Evolutionary conservation across 2,113 vertebrate genomes (phyloP).

Genomic region (Marmota monax): DNA sequence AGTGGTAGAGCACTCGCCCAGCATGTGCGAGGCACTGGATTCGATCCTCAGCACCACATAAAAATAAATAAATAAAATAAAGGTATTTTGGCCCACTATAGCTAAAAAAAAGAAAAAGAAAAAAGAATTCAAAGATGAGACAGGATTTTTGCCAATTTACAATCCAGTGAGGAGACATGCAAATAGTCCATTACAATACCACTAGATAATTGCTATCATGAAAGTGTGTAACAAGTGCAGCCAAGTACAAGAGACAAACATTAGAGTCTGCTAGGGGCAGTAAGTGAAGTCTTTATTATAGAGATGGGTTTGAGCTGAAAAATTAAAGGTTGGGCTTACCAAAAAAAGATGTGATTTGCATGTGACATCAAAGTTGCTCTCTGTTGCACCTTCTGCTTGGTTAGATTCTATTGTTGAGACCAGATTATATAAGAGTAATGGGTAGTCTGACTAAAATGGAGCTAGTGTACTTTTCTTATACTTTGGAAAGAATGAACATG

Average conservation of each 20-base stretch:
- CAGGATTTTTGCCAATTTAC: conserved; percentile 43
- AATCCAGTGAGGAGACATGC: conserved; percentile 5
- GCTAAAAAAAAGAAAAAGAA: no score
- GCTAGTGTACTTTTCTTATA: neutral
- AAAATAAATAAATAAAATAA: no score
- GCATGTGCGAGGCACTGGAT: no score
- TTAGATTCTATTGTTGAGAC: neutral
- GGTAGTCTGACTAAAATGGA: neutral
- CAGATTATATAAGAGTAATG: conserved; percentile 38
- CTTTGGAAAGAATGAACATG: conserved; percentile 15
- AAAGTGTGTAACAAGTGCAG: neutral
- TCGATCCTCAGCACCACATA: no score
- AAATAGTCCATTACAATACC: neutral
- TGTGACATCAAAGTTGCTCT: neutral
- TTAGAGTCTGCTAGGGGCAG: neutral
- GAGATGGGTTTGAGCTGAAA: conserved; percentile 46
- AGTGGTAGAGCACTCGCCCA: no score
- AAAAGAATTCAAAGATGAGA: conserved; percentile 55
- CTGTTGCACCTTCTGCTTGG: conserved; percentile 29
- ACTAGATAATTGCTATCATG: neutral
- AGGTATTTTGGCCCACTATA: no score
- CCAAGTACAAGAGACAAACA: neutral
- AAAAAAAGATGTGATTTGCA: conserved; percentile 50
- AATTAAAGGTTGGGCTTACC: conserved; percentile 25
- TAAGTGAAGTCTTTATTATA: conserved; percentile 37